Base-by-base conservation (phyloP, 2,113 vertebrate species). In the Parotia lawesii region DNA sequence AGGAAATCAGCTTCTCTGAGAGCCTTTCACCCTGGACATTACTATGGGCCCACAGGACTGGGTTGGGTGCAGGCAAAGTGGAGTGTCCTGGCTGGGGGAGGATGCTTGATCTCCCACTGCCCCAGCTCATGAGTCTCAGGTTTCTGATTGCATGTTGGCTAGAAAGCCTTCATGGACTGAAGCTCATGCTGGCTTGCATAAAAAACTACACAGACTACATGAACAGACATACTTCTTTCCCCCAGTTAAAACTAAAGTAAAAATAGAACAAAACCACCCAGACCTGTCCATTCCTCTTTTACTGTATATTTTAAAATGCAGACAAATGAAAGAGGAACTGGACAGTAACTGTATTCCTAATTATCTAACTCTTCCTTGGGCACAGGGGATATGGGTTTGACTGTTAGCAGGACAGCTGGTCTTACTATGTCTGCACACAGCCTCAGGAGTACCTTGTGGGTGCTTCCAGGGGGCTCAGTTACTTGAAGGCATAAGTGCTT, bases 241-340 rank as follows among this genome's bases (percentile, higher is more conserved):
- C 20, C 22, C 21, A 42, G 7, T 33, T 76, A 70, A 95, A 93
- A 89, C 35, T 86, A 62, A 94, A 90, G 66, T 48, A 87, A 78
- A 96, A 89, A 12, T n/a, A 69, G 85, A 91, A 33, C 53, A 3
- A 91, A 95, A 71, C 66, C 73, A 61, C 62, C 6, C 65, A 69
- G 57, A 42, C 71, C 77, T 97, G 93, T 95, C 93, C 92, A 95
- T 96, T 97, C 89, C 96, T 91, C 97, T 96, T 97, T 96, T 73
- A 65, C 12, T 51, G 40, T 71, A 5, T 84, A 80, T 92, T 96
- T 95, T 94, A 95, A 92, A 95, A 86, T 50, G n/a, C 56, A 64
- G 44, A 47, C 72, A 77, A 60, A 80, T 67, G 67, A 96, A 97
- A 97, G 93, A 84, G 95, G 97, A 97, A 97, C 91, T 67, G 37